These are phyloP conservation scores for Patella pellucida DNA, from an alignment of 2,888 invertebrate genomes.

Conservation along the genomic window DNA sequence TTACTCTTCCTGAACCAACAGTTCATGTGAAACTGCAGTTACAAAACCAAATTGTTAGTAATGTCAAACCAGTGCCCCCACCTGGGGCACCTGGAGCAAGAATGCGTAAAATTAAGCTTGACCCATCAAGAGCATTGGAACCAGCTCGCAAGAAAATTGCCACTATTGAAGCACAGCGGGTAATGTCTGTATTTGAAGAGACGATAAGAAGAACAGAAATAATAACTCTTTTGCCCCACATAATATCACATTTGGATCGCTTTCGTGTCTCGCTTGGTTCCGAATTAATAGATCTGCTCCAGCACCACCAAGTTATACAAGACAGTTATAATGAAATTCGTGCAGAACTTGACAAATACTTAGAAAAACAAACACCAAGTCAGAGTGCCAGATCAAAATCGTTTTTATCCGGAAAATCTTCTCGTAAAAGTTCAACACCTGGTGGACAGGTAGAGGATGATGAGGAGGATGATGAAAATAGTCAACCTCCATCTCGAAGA, in stretches of 20 bases:
- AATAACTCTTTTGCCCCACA: slow-evolving; percentile 61
- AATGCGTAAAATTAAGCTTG: slow-evolving; percentile 48
- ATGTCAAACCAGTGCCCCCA: slow-evolving; percentile 22
- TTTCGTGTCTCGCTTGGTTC: slow-evolving; percentile 61
- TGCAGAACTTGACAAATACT: slow-evolving; percentile 48
- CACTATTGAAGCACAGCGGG: slow-evolving; percentile 68
- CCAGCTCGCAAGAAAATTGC: slow-evolving; percentile 69
- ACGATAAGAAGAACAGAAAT: slow-evolving; percentile 63
- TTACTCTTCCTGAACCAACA: slow-evolving; percentile 46
- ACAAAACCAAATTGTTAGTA: slow-evolving; percentile 37
- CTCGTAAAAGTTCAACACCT: slow-evolving; percentile 13
- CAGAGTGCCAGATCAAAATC: slow-evolving; percentile 26
- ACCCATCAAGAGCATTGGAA: slow-evolving; percentile 67
- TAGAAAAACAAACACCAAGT: slow-evolving; percentile 29
- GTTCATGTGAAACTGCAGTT: slow-evolving; percentile 54
- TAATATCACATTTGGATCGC: slow-evolving; percentile 62
- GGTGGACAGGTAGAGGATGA: neutral
- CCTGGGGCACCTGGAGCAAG: slow-evolving; percentile 2
- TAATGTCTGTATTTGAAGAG: slow-evolving; percentile 70
- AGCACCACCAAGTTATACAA: slow-evolving; percentile 60
- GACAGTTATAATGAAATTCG: slow-evolving; percentile 62
- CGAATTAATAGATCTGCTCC: slow-evolving; percentile 59
- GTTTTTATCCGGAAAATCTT: neutral
- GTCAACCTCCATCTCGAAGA: slow-evolving; percentile 2
- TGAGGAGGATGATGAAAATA: slow-evolving; percentile 13